Percentiles rank a stretch among this genome's conserved stretches.
These are phyloP conservation scores for Rhingia rostrata DNA, from an alignment of 2,888 invertebrate genomes.

Conservation along the genomic window DNA sequence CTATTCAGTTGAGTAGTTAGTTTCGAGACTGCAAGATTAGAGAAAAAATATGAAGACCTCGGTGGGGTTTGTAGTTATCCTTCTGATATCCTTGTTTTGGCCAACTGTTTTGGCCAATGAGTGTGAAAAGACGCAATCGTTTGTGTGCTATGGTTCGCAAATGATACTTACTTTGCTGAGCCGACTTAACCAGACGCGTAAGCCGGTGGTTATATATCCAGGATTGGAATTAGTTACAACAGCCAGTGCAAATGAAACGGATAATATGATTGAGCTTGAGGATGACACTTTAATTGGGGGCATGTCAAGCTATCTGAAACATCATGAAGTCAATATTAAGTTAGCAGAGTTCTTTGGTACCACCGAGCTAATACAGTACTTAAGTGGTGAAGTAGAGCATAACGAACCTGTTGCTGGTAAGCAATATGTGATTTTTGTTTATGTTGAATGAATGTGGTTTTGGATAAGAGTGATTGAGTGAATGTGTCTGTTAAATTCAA, in stretches of 20 bases:
- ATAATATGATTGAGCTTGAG: constrained; percentile 4
- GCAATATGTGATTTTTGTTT: constrained; percentile 26
- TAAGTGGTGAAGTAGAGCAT: constrained; percentile 70
- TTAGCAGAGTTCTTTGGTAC: constrained; percentile 88
- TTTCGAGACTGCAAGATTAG: constrained; percentile 14
- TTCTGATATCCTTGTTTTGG: constrained; percentile 6
- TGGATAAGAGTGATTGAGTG: constrained; percentile 1
- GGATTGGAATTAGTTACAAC: constrained; percentile 81
- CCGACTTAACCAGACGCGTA: constrained; percentile 83
- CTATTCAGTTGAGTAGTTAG: constrained; percentile 41
- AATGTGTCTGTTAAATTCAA: constrained; percentile 9
- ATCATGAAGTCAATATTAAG: constrained; percentile 89
- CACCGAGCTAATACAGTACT: constrained; percentile 78
- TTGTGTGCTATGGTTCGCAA: constrained; percentile 84
- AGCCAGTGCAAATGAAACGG: constrained; percentile 77
- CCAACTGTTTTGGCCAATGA: background rate
- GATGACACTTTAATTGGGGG: constrained; percentile 81
- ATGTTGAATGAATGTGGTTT: background rate
- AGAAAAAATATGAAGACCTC: constrained; percentile 28
- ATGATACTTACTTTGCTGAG: constrained; percentile 84
- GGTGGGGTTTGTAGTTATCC: background rate
- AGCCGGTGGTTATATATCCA: constrained; percentile 80
- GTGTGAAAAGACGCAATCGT: constrained; percentile 76
- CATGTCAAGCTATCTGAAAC: constrained; percentile 87
- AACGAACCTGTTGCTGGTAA: constrained; percentile 51